Conservation (phyloP, 2,888 invertebrate genomes). For the Volucella zonaria region DNA sequence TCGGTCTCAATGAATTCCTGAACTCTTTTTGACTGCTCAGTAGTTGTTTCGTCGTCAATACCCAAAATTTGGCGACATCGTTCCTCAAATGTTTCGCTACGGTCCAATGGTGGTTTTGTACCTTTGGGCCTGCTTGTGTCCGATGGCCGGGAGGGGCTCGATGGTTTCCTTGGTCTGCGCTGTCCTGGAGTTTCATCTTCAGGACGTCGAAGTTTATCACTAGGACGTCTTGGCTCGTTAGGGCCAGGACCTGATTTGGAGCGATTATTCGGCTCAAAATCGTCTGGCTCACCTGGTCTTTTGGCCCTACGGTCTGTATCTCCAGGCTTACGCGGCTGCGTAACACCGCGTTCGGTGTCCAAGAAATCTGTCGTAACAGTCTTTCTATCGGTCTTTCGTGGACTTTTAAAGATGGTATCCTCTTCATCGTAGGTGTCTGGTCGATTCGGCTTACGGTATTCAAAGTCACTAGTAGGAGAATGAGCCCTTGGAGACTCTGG, state of each 20-base stretch:
- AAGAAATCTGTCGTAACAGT: conserved; percentile 50
- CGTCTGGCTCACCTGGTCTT: not conserved
- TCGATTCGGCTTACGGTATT: conserved; percentile 76
- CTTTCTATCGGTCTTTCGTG: conserved; percentile 50
- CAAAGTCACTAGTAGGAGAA: conserved; percentile 85
- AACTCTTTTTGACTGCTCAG: conserved; percentile 56
- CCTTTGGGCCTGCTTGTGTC: conserved; percentile 79
- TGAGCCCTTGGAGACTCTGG: conserved; percentile 78
- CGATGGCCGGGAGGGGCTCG: conserved; percentile 23
- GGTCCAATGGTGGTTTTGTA: conserved; percentile 84
- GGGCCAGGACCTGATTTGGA: not conserved
- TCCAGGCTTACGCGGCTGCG: not conserved
- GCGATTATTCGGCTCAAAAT: not conserved
- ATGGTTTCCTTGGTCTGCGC: not conserved
- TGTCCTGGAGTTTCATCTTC: not conserved
- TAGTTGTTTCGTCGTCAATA: conserved; percentile 82
- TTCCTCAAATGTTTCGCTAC: conserved; percentile 89
- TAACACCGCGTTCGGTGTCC: conserved; percentile 43
- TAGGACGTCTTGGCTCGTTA: not conserved
- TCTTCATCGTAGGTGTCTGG: conserved; percentile 47
- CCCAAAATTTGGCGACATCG: conserved; percentile 88
- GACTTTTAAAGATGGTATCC: conserved; percentile 48
- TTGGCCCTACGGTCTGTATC: conserved; percentile 1
- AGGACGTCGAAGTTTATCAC: conserved; percentile 17
- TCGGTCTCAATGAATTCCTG: conserved; percentile 71